Evolutionary conservation across 92 coral and sea anemone species (phyloP).

Genomic region (Hydrozoanthus gracilis): DNA sequence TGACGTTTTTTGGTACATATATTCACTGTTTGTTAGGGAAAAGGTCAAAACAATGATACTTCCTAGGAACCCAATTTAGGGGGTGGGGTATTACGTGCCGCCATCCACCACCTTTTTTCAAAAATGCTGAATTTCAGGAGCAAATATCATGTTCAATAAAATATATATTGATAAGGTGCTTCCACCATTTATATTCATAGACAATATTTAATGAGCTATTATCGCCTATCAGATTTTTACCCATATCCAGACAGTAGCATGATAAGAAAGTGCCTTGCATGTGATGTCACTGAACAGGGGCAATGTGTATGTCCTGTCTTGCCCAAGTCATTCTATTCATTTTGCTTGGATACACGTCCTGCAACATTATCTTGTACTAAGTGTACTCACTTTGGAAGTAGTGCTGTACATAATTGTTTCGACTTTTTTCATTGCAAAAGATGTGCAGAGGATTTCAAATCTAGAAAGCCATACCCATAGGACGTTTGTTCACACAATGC

Average conservation of each 20-base stretch:
- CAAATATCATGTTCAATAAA: too few relatives aligned
- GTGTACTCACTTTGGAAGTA: background rate
- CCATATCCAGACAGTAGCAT: slow-evolving; percentile 16
- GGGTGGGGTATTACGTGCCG: too few relatives aligned
- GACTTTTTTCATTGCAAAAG: slow-evolving; percentile 30
- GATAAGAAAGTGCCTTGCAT: slow-evolving; percentile 14
- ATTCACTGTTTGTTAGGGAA: too few relatives aligned
- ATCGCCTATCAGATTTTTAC: slow-evolving; percentile 27
- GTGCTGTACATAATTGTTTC: background rate
- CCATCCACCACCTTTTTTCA: too few relatives aligned
- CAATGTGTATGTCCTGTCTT: slow-evolving; percentile 3
- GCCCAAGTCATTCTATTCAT: slow-evolving; percentile 8
- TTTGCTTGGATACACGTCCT: slow-evolving; percentile 16
- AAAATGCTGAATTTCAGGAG: too few relatives aligned
- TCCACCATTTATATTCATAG: slow-evolving; percentile 23
- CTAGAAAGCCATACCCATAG: slow-evolving; percentile 26
- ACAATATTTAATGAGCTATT: background rate
- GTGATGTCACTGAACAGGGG: slow-evolving; percentile 9
- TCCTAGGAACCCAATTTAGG: too few relatives aligned
- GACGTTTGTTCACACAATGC: background rate
- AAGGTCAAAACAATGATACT: too few relatives aligned
- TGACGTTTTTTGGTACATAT: too few relatives aligned
- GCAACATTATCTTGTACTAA: background rate
- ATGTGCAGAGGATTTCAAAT: background rate
- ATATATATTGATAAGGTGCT: too few relatives aligned